These are phyloP conservation scores for Campylomormyrus numenius DNA, from an alignment of 2,113 vertebrate species.

Conservation along the genomic window DNA sequence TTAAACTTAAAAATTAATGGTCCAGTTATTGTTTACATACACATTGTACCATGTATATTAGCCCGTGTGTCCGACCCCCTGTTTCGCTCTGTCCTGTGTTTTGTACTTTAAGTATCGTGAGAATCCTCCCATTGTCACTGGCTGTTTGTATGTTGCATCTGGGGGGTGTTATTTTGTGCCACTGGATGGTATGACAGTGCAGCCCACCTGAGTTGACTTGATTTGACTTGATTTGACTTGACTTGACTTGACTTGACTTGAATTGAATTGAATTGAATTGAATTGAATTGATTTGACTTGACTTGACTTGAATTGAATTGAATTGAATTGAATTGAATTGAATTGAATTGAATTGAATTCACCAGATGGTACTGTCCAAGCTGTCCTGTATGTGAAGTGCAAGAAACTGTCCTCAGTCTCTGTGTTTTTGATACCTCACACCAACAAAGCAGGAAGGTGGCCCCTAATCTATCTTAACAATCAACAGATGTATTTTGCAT, in stretches of 20 bases:
- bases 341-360: neutral
- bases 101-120: neutral
- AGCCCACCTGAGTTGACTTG: neutral
- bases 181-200: neutral
- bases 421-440: neutral
- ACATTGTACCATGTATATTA: neutral
- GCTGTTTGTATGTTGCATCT: neutral
- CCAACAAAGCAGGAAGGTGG: neutral
- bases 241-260: neutral
- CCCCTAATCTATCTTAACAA: neutral
- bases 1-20: neutral
- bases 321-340: neutral
- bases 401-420: neutral
- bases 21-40: neutral
- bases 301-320: neutral
- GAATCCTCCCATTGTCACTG: neutral
- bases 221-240: neutral
- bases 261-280: neutral
- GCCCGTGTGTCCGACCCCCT: neutral
- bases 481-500: constrained; percentile 7
- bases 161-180: neutral
- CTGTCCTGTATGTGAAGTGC: neutral
- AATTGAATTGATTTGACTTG: neutral
- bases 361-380: neutral
- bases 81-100: neutral